A percentile compares a stretch with the other conserved stretches of the same genome.
Conservation (phyloP, 2,797 vertebrate species). For the Rhinophrynus dorsalis region DNA sequence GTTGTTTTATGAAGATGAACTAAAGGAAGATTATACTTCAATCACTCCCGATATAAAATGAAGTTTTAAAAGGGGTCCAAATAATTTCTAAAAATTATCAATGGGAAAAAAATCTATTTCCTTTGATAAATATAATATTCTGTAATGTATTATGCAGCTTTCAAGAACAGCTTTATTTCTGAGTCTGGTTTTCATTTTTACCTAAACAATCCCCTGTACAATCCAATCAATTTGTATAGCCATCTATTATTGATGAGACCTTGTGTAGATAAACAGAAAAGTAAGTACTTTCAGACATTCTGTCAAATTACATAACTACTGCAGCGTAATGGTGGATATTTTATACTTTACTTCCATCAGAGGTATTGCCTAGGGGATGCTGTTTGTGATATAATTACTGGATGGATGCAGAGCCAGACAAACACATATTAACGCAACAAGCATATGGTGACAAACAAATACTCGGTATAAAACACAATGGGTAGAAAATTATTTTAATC, state of each 20-base stretch:
- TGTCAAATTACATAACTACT: conserved; percentile 48
- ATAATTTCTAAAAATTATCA: too few relatives aligned
- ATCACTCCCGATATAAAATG: too few relatives aligned
- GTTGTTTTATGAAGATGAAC: too few relatives aligned
- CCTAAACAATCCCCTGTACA: conserved; percentile 25
- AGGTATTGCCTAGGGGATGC: conserved; percentile 35
- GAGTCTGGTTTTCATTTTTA: conserved; percentile 10
- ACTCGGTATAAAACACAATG: neutral
- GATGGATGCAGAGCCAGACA: conserved; percentile 9
- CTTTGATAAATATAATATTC: too few relatives aligned
- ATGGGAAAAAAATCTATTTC: too few relatives aligned
- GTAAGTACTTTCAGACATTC: conserved; percentile 40
- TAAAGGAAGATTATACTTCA: too few relatives aligned
- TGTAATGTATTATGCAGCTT: too few relatives aligned
- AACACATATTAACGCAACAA: neutral
- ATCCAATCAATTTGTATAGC: conserved; percentile 41
- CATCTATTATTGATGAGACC: conserved; percentile 45
- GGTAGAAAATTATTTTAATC: too few relatives aligned
- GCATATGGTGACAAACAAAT: neutral
- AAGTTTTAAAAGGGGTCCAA: too few relatives aligned
- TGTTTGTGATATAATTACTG: conserved; percentile 31
- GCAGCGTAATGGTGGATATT: conserved; percentile 41
- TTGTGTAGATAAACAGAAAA: conserved; percentile 39
- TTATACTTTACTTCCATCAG: conserved; percentile 38
- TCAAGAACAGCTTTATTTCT: conserved; percentile 11